Percentiles rank a stretch among this genome's conserved stretches.
These are phyloP conservation scores for Cylas formicarius DNA, from an alignment of 1,140 invertebrate species.

Conservation along the genomic window DNA sequence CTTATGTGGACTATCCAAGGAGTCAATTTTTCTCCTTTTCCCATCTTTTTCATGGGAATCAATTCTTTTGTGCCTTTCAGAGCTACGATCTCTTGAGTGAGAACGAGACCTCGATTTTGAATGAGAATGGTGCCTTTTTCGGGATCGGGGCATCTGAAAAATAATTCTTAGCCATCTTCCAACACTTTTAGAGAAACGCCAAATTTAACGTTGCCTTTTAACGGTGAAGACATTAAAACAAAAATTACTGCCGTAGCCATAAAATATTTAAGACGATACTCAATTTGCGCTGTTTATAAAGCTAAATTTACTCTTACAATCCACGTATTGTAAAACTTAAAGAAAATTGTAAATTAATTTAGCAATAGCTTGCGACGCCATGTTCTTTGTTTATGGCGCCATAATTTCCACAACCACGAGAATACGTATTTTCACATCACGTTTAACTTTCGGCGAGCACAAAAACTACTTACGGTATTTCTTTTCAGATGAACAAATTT, in stretches of 20 bases:
- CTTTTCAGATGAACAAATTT: conserved; percentile 49
- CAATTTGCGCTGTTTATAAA: too few relatives aligned
- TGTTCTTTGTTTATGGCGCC: conserved; percentile 16
- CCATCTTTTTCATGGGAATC: conserved; percentile 41
- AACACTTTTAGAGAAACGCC: too few relatives aligned
- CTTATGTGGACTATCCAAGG: conserved; percentile 48
- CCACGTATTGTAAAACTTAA: too few relatives aligned
- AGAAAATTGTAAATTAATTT: too few relatives aligned
- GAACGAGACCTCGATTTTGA: conserved; percentile 52
- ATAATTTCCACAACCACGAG: conserved; percentile 5
- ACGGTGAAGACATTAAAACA: too few relatives aligned
- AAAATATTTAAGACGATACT: too few relatives aligned
- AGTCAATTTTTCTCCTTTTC: conserved; percentile 50
- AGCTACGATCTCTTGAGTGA: conserved; percentile 40
- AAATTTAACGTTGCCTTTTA: too few relatives aligned
- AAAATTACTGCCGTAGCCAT: too few relatives aligned
- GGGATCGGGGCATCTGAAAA: conserved; percentile 69
- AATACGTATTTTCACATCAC: conserved; percentile 7
- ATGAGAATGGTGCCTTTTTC: conserved; percentile 64
- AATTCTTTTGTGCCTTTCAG: conserved; percentile 19
- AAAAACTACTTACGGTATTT: conserved; percentile 50
- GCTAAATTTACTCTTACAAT: too few relatives aligned
- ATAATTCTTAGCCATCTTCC: too few relatives aligned
- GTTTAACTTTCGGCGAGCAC: conserved; percentile 35
- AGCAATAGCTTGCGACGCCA: too few relatives aligned